Percentiles rank a stretch among this genome's conserved stretches.
phyloP scores from a whole-genome alignment of 2,888 invertebrate genomes.

The Acrocyrtus sp. region DNA sequence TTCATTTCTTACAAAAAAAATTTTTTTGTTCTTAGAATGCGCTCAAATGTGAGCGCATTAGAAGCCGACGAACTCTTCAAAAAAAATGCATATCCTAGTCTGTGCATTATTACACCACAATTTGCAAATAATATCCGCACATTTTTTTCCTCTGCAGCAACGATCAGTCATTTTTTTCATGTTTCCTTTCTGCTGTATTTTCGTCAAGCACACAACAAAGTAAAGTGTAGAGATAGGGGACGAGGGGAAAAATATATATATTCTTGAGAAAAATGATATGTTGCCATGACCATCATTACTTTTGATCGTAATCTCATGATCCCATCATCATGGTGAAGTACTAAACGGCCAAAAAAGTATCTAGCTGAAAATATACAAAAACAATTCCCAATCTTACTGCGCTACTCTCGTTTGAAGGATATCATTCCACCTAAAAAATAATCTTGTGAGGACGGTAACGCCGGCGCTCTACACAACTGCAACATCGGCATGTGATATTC shows the following conservation, averaged over 20 bases:
- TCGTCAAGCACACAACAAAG: not conserved
- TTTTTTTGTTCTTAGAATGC: not conserved
- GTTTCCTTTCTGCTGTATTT: too few relatives aligned
- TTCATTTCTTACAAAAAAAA: too few relatives aligned
- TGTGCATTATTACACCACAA: not conserved
- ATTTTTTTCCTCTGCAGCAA: not conserved
- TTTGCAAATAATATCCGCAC: not conserved
- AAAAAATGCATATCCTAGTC: not conserved
- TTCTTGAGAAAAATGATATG: slow-evolving; percentile 2
- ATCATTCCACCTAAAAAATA: not conserved
- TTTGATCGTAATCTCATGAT: not conserved
- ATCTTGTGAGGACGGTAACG: not conserved
- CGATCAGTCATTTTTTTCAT: too few relatives aligned
- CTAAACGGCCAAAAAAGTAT: too few relatives aligned
- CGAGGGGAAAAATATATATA: not conserved
- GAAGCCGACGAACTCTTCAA: slow-evolving; percentile 24
- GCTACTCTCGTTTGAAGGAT: too few relatives aligned
- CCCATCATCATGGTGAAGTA: not conserved
- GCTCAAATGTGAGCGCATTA: not conserved
- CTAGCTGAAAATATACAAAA: slow-evolving; percentile 1
- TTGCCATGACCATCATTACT: slow-evolving; percentile 49
- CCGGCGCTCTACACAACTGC: too few relatives aligned
- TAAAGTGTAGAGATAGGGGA: not conserved
- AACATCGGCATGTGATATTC: too few relatives aligned
- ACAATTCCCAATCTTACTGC: too few relatives aligned